A percentile compares a stretch with the other conserved stretches of the same genome.
Evolutionary conservation across 2,888 invertebrate genomes (phyloP).

Genomic region (Erynnis tages): DNA sequence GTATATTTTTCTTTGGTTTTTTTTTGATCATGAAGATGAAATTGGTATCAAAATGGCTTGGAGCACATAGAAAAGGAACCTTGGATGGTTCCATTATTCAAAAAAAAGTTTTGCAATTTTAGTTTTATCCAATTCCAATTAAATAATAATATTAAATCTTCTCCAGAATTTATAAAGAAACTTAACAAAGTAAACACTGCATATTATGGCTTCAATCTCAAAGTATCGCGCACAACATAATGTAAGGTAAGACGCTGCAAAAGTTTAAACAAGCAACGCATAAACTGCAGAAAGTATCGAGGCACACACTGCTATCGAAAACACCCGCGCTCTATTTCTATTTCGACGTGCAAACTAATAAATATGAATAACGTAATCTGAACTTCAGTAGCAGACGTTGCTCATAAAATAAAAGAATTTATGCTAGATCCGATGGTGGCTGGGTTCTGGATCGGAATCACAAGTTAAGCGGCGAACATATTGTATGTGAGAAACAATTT

Average conservation of each 20-base stretch:
- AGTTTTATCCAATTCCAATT: too few relatives aligned
- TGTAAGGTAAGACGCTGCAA: neutral
- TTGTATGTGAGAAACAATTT: neutral
- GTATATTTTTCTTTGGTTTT: too few relatives aligned
- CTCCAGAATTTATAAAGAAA: too few relatives aligned
- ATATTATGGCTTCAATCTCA: neutral
- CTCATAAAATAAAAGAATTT: constrained; percentile 52
- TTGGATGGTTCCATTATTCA: too few relatives aligned
- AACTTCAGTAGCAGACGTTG: constrained; percentile 41
- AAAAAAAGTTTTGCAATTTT: too few relatives aligned
- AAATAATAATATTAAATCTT: too few relatives aligned
- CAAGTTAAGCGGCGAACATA: constrained; percentile 1
- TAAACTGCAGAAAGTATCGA: constrained; percentile 23
- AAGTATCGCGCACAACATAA: too few relatives aligned
- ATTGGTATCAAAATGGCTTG: too few relatives aligned
- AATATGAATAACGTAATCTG: constrained; percentile 40
- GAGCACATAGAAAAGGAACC: too few relatives aligned
- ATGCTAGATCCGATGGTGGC: constrained; percentile 34
- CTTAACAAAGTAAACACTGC: neutral
- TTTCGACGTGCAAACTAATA: constrained; percentile 34
- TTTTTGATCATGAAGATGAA: too few relatives aligned
- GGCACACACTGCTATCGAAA: constrained; percentile 24
- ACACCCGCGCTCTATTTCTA: constrained; percentile 25
- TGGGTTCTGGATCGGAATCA: constrained; percentile 23
- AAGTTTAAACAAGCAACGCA: constrained; percentile 14